A percentile compares a stretch with the other conserved stretches of the same genome.
Conservation (phyloP, 2,797 vertebrate species). For the Pelodytes ibericus region DNA sequence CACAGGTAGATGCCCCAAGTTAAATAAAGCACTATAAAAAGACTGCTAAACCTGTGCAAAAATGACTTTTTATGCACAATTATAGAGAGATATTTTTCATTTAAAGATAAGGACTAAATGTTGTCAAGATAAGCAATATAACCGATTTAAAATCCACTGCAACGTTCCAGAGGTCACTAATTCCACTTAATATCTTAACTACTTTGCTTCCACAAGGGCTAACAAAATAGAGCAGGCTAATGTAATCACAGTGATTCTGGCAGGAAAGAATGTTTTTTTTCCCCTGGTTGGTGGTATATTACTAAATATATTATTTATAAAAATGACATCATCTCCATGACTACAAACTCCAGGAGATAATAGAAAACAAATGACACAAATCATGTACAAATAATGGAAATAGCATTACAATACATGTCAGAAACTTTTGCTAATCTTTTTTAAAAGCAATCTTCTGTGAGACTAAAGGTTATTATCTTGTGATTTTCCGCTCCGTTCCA, state of each 20-base stretch:
- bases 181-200: background rate
- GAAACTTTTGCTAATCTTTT: conserved; percentile 33
- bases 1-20: no score
- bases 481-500: conserved; percentile 16
- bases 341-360: conserved; percentile 30
- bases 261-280: background rate
- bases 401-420: conserved; percentile 27
- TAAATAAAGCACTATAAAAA: no score
- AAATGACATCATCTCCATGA: conserved; percentile 32
- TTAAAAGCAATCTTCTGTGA: conserved; percentile 35
- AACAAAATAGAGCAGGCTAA: background rate
- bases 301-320: conserved; percentile 6
- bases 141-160: background rate
- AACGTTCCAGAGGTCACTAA: background rate
- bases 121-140: background rate
- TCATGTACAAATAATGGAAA: conserved; percentile 11
- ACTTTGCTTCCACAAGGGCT: background rate
- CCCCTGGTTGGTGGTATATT: background rate
- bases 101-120: background rate
- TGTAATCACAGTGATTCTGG: background rate
- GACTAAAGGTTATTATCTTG: conserved; percentile 41
- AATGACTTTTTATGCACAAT: background rate
- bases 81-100: background rate
- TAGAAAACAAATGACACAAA: conserved; percentile 25
- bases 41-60: no score